A percentile compares a stretch with the other conserved stretches of the same genome.
These are phyloP conservation scores for pig (Sus scrofa) DNA, from an alignment of 2,113 vertebrate genomes.

Conservation along the genomic window T2T-Sscrofa CM000819.6:109370001-109370500, in stretches of 20 bases:
- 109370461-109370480: not conserved
- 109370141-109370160: slow-evolving; percentile 35
- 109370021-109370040: not conserved
- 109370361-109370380: slow-evolving; percentile 72
- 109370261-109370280: slow-evolving; percentile 75
- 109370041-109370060: slow-evolving; percentile 47
- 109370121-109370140: not conserved
- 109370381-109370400: slow-evolving; percentile 76
- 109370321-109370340: slow-evolving; percentile 67
- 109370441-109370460: slow-evolving; percentile 63
- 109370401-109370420: slow-evolving; percentile 77
- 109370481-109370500: slow-evolving; percentile 43
- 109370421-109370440: slow-evolving; percentile 53
- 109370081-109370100: slow-evolving; percentile 30
- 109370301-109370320: slow-evolving; percentile 64
- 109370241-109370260: slow-evolving; percentile 46
- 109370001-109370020: slow-evolving; percentile 41
- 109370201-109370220: not conserved
- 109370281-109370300: not conserved
- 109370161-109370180: not conserved
- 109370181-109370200: slow-evolving; percentile 18
- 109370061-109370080: slow-evolving; percentile 28
- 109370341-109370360: slow-evolving; percentile 68
- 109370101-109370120: slow-evolving; percentile 58
- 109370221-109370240: slow-evolving; percentile 53